Percentiles rank a stretch among this genome's conserved stretches.
phyloP scores from a whole-genome alignment of 2,113 vertebrate species.

The Eudorcas thomsonii region DNA sequence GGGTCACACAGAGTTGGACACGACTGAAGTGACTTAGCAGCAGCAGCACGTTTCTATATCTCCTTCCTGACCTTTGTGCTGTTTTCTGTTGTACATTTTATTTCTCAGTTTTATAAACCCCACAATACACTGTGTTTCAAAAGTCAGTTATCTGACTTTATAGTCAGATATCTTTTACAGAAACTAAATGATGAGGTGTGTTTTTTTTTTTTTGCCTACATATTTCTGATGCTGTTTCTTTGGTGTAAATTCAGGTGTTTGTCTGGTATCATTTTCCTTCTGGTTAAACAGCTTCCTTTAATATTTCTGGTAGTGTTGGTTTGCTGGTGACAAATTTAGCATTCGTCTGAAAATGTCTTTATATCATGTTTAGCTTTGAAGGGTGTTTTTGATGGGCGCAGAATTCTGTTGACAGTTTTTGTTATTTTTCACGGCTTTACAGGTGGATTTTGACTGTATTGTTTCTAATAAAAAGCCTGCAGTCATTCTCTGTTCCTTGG shows the following conservation, averaged over 20 bases:
- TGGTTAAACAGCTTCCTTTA: not conserved
- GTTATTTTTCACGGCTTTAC: not conserved
- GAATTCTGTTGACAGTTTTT: not conserved
- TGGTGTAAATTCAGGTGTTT: not conserved
- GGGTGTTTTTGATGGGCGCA: not conserved
- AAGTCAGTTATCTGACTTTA: not conserved
- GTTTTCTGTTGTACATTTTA: not conserved
- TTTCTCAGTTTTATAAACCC: not conserved
- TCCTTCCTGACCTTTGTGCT: not conserved
- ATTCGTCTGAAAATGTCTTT: not conserved
- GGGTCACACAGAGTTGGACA: too few relatives aligned
- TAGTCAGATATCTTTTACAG: not conserved
- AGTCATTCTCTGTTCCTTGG: not conserved
- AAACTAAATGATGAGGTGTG: not conserved
- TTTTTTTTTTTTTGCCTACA: rapidly evolving
- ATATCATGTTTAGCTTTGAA: not conserved
- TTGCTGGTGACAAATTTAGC: not conserved
- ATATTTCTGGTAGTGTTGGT: not conserved
- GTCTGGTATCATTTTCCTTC: not conserved
- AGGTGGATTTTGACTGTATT: not conserved
- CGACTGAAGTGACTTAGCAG: too few relatives aligned
- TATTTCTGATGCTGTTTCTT: not conserved
- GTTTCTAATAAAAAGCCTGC: not conserved
- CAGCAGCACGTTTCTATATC: not conserved
- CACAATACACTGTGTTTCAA: not conserved